Conservation (phyloP, 2,797 vertebrate genomes). For the Lophotriccus pileatus region DNA sequence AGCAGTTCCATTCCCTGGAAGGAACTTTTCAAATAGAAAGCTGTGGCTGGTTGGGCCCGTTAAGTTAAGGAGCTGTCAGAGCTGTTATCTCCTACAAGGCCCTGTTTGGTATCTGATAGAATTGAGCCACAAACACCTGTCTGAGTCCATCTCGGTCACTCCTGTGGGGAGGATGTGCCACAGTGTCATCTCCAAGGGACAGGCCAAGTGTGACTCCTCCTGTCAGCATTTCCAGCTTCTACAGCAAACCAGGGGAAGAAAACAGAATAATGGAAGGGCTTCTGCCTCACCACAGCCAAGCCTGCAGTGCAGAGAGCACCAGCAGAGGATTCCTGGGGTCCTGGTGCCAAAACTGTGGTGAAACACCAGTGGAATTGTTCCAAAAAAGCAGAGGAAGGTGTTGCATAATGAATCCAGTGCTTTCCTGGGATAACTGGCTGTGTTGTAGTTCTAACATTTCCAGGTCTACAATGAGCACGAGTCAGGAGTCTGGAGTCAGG, state of each 20-base stretch:
- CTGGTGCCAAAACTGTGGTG: not conserved
- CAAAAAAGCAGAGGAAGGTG: not conserved
- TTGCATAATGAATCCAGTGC: accelerated
- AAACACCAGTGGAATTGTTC: not conserved
- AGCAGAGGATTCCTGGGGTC: accelerated
- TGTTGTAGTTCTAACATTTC: not conserved
- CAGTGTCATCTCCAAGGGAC: not conserved
- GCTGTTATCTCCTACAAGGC: not conserved
- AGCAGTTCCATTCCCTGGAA: not conserved
- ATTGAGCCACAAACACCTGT: not conserved
- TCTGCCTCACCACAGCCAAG: not conserved
- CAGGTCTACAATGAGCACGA: accelerated
- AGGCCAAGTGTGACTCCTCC: accelerated
- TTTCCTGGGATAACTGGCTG: not conserved
- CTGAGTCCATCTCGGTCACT: not conserved
- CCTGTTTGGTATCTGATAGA: not conserved
- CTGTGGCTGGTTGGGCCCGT: not conserved
- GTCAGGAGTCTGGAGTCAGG: not conserved
- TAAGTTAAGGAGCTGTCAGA: too few species aligned
- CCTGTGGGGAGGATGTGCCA: not conserved
- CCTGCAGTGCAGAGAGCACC: not conserved
- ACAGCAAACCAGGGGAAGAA: not conserved
- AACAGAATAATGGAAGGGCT: not conserved
- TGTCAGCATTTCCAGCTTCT: not conserved
- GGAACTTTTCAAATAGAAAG: not conserved